Conservation (phyloP, 1,140 invertebrate species). For the Drosophila malerkotliana region DNA sequence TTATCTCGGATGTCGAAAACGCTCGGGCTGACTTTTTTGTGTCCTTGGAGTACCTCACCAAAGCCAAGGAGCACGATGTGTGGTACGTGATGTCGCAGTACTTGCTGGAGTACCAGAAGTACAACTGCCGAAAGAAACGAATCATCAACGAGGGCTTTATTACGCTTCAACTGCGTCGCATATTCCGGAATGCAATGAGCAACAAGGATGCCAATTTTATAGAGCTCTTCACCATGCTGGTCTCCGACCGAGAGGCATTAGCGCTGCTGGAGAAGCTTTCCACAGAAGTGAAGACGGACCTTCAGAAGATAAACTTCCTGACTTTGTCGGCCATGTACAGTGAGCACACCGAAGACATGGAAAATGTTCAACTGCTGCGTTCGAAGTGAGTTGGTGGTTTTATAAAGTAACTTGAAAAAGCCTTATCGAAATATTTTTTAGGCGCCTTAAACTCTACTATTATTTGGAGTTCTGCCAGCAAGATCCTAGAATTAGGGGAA, state of each 20-base stretch:
- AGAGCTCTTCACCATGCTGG: slow-evolving; percentile 73
- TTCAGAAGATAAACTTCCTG: slow-evolving; percentile 72
- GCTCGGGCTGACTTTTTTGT: slow-evolving; percentile 70
- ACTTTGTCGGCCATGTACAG: slow-evolving; percentile 79
- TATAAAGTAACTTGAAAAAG: not conserved
- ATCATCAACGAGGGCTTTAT: slow-evolving; percentile 74
- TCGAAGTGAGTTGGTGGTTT: slow-evolving; percentile 49
- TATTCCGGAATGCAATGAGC: slow-evolving; percentile 65
- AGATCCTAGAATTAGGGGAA: slow-evolving; percentile 69
- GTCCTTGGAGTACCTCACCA: slow-evolving; percentile 71
- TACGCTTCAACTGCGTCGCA: slow-evolving; percentile 66
- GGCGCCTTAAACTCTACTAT: slow-evolving; percentile 76
- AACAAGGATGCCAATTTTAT: slow-evolving; percentile 71
- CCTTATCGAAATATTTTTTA: not conserved
- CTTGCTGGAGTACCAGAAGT: slow-evolving; percentile 69
- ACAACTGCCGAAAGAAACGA: slow-evolving; percentile 47
- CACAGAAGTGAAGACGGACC: slow-evolving; percentile 70
- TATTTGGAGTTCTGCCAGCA: slow-evolving; percentile 80
- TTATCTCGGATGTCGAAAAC: slow-evolving; percentile 55
- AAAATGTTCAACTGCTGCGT: slow-evolving; percentile 54
- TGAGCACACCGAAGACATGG: slow-evolving; percentile 57
- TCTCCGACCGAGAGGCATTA: slow-evolving; percentile 51
- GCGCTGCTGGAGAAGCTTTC: slow-evolving; percentile 60
- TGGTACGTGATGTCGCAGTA: slow-evolving; percentile 79
- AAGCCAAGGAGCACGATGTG: slow-evolving; percentile 70